Percentiles rank a stretch among this genome's conserved stretches.
These are phyloP conservation scores for Aplocera efformata DNA, from an alignment of 2,888 invertebrate genomes.

Conservation along the genomic window DNA sequence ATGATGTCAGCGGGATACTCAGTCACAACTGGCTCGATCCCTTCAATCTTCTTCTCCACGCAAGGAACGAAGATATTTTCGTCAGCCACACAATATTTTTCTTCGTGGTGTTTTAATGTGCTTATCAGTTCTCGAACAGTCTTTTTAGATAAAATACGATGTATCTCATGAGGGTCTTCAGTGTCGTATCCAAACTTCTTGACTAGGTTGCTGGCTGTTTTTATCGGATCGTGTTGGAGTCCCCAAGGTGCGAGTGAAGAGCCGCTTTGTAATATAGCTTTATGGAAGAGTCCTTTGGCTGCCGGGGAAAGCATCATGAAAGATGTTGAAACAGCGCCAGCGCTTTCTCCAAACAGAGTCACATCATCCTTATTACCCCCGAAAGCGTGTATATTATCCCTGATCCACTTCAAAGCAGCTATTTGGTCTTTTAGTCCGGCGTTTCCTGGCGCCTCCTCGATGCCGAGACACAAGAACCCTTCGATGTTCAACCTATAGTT, in stretches of 20 bases:
- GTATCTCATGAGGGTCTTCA: constrained; percentile 57
- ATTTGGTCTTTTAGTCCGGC: constrained; percentile 80
- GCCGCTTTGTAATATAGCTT: constrained; percentile 66
- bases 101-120: constrained; percentile 52
- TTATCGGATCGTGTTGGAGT: constrained; percentile 60
- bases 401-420: constrained; percentile 65
- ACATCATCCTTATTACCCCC: constrained; percentile 66
- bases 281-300: constrained; percentile 63
- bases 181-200: constrained; percentile 61
- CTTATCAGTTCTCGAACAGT: constrained; percentile 51
- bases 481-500: constrained; percentile 81
- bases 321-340: constrained; percentile 66
- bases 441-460: constrained; percentile 83
- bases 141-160: constrained; percentile 53
- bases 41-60: constrained; percentile 58
- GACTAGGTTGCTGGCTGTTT: constrained; percentile 52
- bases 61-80: constrained; percentile 64
- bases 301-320: constrained; percentile 57
- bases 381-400: constrained; percentile 59
- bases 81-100: constrained; percentile 56
- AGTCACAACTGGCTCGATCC: constrained; percentile 56
- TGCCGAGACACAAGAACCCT: constrained; percentile 83
- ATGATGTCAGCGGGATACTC: constrained; percentile 57
- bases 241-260: constrained; percentile 65
- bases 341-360: constrained; percentile 71